Base-by-base conservation (phyloP, 2,797 vertebrate genomes). In the Harpagifer antarcticus region DNA sequence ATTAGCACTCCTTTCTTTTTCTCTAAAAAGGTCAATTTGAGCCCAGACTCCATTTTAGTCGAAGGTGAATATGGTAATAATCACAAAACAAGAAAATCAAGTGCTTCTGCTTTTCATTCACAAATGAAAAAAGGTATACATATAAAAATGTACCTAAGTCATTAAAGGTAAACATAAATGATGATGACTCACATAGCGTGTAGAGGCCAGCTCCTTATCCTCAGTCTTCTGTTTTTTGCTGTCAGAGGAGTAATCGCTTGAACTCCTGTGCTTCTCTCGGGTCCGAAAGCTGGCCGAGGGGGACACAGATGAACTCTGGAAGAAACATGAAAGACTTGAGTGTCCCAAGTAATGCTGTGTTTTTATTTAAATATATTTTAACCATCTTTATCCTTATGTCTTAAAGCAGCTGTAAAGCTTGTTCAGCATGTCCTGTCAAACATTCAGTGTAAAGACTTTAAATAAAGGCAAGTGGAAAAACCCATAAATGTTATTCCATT, bases 201-300 rank as follows among this genome's bases (percentile, higher is more conserved):
- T 84, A 3, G 92, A 86, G 42, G 83, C 92, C 79, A 97, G 93
- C 89, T 99, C 97, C 76, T 99, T 99, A 75, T 99, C 97, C 63
- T 97, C 97, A 1, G 96, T 97, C 91, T 98, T 98, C 93, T 97
- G 97, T 59, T 98, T 99, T 94, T 99, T 99, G 93, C 94, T 96
- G 16, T 99, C 97, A 19, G 96, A 96, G 47, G 96, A 95, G 86
- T 96, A 98, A 87, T 98, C 97, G 48, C 95, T 95, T 5, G 97
- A 96, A 91, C 96, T 97, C 84, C 96, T 94, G 90, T 98, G 97
- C 84, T 99, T 99, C 93, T 98, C 97, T 85, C 95, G 94, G 44
- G 96, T 86, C 90, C 97, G 95, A 87, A 98, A 97, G 93, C 97
- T 98, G 86, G 97, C 96, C 53, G 97, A 97, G 2, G 97, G 97